Evolutionary conservation across 35 echinoderm and acorn worm genomes (phyloP).

Genomic region (Lytechinus pictus): DNA sequence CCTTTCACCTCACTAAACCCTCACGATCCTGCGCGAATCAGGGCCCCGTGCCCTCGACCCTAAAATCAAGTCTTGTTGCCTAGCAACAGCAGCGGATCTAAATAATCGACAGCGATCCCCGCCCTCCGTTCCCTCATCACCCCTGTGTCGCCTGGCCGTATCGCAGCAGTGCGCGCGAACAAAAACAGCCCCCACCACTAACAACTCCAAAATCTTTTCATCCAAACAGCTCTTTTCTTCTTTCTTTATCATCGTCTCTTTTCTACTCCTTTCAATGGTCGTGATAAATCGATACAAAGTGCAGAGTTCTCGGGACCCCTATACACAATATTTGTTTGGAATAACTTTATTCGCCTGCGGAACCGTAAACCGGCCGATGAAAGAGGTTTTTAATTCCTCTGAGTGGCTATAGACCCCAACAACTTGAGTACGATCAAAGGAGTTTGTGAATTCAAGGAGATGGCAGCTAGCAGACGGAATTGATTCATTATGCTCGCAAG

Average conservation of each 20-base stretch:
- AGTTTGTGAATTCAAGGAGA: background rate
- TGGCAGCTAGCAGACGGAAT: background rate
- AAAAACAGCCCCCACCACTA: background rate
- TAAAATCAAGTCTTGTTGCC: background rate
- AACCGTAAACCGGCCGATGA: background rate
- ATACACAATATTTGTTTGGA: background rate
- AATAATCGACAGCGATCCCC: background rate
- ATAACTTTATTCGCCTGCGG: background rate
- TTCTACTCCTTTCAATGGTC: background rate
- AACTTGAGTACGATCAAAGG: background rate
- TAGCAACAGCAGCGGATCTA: background rate
- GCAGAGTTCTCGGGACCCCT: background rate
- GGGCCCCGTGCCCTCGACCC: background rate
- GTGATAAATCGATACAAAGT: background rate
- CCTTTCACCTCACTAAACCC: background rate
- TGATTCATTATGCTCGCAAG: background rate
- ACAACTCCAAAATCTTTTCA: slow-evolving; percentile 5
- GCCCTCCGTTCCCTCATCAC: background rate
- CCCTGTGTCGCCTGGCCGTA: background rate
- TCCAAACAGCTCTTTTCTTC: slow-evolving; percentile 1
- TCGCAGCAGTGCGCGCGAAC: background rate
- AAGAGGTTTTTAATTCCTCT: background rate
- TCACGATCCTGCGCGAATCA: background rate
- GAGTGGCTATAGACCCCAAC: background rate
- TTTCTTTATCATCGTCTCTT: background rate